Evolutionary conservation across 1,140 invertebrate genomes (phyloP), one percentile per base, ranked within the genome.

Genomic region (Drosophila santomea): DNA sequence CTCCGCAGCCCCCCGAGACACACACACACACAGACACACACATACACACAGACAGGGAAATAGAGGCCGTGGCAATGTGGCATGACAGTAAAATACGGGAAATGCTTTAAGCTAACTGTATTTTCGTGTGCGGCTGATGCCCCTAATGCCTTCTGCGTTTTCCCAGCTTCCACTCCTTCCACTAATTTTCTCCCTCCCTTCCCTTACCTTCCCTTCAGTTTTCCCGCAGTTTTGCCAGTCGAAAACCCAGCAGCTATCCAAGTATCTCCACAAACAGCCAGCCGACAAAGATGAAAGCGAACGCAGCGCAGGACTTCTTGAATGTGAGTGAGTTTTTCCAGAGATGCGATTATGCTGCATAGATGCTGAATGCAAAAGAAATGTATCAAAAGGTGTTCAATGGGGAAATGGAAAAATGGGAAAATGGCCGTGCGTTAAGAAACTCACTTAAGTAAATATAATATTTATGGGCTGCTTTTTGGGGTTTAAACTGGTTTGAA

Each of bases 21-120:
- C n/a, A 48, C 38, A 55, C 50, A 72, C 41, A 69, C 23, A 62
- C 28, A 23, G 2, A 39, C 38, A 39, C 3, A 39, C 38, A 14
- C 38, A 39, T 7, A 32, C 2, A 10, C 32, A 32, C 28, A 28
- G 28, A 28, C 48, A 61, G 36, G 32, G 12, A 47, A 50, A 41
- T 6, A 69, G 12, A 47, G 59, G 51, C 44, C 41, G 64, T 82
- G 48, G 44, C 44, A 47, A 25, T 47, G 44, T 47, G 44, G 48
- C 48, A 32, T 51, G 82, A 89, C 79, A 88, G 83, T 86, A 89
- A 89, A 83, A 86, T 86, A 86, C 84, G 84, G 83, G 71, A 83
- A 79, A 86, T 86, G 84, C 84, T 89, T 86, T 77, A 86, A 89
- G 84, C 83, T 89, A 89, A 86, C 83, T 88, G 83, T 89, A 83